Evolutionary conservation across 2,797 vertebrate species (phyloP), one percentile per base, ranked within the genome.

Genomic region (Gallirallus australis): DNA sequence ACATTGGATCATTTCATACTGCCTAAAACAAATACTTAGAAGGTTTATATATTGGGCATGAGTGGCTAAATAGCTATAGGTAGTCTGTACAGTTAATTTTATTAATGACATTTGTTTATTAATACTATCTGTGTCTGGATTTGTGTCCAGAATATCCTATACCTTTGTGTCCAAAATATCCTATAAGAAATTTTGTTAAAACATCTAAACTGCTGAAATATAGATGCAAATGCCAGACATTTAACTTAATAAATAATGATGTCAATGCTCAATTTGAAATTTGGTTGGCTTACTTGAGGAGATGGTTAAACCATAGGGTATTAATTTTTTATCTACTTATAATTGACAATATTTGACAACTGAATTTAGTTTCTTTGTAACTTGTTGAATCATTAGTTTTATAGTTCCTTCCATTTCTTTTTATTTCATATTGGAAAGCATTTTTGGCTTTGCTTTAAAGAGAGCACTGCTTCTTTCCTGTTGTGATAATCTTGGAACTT

Each of bases 371-470:
- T 93, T 70, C 48, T 86, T 87, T 97, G 93, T 85, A 91, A 97
- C 88, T 97, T 96, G 91, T 97, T 97, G 97, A 95, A 91, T 94
- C 69, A 56, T 60, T 91, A 68, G 47, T 82, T 93, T 84, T 81
- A 8, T 42, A 65, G 40, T 9, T 91, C 45, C 31, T 86, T 92
- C 52, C n/a, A 25, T 78, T 47, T 72, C 20, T 68, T 73, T 86
- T 85, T 60, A 18, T 90, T 75, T 85, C 45, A 84, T 56, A 78
- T 40, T 68, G 23, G 84, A 89, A 53, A 82, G 12, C 30, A 60
- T 60, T 91, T 93, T 86, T 94, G 86, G 73, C 68, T 87, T 91
- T 85, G 63, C 69, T 84, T 63, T 89, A 60, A 91, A 91, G 89
- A 95, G 72, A 85, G 52, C 42, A 91, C 30, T 21, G 31, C 93